Percentiles rank a stretch among this genome's conserved stretches.
These are phyloP conservation scores for Coreius guichenoti DNA, from an alignment of 2,797 vertebrate genomes.

Conservation along the genomic window DNA sequence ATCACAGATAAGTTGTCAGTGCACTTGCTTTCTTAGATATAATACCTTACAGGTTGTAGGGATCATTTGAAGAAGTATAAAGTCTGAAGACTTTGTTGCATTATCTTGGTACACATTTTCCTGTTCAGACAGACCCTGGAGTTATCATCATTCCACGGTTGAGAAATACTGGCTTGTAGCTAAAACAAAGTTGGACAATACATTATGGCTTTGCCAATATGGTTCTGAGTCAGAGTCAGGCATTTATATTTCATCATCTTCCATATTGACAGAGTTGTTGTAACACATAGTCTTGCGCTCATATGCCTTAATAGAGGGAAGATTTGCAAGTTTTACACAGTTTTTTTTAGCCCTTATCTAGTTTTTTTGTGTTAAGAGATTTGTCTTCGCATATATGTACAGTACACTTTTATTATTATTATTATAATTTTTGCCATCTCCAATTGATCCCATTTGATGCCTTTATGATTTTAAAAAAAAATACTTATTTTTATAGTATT, in stretches of 20 bases:
- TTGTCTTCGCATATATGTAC: neutral
- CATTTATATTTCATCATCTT: conserved; percentile 48
- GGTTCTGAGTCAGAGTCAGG: conserved; percentile 57
- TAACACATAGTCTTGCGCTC: neutral
- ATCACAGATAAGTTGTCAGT: conserved; percentile 12
- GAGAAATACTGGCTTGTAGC: conserved; percentile 66
- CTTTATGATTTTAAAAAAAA: no score
- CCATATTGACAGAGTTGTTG: conserved; percentile 31
- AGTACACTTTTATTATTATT: neutral
- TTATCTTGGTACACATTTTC: conserved; percentile 60
- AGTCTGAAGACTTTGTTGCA: conserved; percentile 36
- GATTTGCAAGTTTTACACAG: neutral
- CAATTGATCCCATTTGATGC: neutral
- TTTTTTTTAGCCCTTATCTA: neutral
- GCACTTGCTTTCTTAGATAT: neutral
- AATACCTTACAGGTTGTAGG: conserved; percentile 13
- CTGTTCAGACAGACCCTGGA: conserved; percentile 51
- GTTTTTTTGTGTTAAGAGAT: neutral
- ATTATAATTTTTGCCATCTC: neutral
- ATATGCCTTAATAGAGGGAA: neutral
- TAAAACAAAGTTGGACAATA: conserved; percentile 54
- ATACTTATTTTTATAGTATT: neutral
- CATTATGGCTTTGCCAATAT: conserved; percentile 41
- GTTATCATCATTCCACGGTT: conserved; percentile 63
- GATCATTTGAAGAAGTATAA: conserved; percentile 11